Percentiles rank a stretch among this genome's conserved stretches.
Conservation (phyloP, 2,797 vertebrate genomes). For the Graptemys geographica region DNA sequence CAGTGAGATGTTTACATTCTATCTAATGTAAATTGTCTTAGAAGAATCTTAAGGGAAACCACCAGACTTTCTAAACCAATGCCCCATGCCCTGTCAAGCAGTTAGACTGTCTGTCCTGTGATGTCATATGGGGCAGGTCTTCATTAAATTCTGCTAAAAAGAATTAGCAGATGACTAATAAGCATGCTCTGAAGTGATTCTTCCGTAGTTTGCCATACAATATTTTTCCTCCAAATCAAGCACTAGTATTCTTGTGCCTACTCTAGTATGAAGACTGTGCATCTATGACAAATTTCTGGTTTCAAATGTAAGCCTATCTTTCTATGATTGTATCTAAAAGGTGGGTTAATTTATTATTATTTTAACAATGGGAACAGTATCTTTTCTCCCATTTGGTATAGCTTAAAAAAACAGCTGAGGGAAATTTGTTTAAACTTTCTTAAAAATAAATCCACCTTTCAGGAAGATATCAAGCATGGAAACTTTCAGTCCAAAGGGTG, state of each 20-base stretch:
- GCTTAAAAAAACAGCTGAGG: neutral
- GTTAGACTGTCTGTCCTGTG: neutral
- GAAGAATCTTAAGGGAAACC: neutral
- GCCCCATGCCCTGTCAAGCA: neutral
- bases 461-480: neutral
- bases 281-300: neutral
- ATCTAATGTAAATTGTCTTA: neutral
- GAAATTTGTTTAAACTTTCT: neutral
- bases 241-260: neutral
- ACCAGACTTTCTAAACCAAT: neutral
- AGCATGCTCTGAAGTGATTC: neutral
- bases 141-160: fast-evolving
- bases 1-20: neutral
- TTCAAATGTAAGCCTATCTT: neutral
- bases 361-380: neutral
- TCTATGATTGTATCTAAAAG: neutral
- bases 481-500: neutral
- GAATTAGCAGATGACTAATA: neutral
- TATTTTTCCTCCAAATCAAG: fast-evolving
- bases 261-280: neutral
- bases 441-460: neutral
- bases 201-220: neutral
- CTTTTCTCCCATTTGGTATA: neutral
- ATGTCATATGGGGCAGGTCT: neutral
- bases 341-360: neutral